Evolutionary conservation across 2,113 vertebrate species (phyloP), one percentile per base, ranked within the genome.

Genomic region (Neolamprologus cancellatus): DNA sequence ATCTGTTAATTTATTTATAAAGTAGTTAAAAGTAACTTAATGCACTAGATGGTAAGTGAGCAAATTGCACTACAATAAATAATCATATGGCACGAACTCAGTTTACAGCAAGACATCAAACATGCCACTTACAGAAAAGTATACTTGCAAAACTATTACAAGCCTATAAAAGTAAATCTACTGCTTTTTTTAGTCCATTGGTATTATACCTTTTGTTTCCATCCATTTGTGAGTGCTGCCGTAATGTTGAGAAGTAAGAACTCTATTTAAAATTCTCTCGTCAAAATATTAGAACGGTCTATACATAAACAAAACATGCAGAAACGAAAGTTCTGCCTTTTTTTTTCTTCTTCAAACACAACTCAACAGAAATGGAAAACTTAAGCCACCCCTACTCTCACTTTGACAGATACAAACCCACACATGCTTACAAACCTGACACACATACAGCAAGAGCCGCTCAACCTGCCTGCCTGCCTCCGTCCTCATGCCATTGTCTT

Each of bases 401-500:
- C 66, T 94, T 91, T 93, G 91, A 95, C 94, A 91, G 84, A 87
- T 83, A 87, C 82, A 91, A 87, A 90, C 90, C 84, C 66, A 89
- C 89, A 90, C 84, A 79, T 52, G 28, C 84, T 17, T 76, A 25
- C 80, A 61, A 87, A 57, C 82, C 88, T 84, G 76, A 84, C 85
- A 93, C 80, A 90, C 89, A 76, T 57, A 84, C 14, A 84, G 48
- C 30, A 84, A 88, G 84, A 89, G 81, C 78, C 23, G 78, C 85
- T 90, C 89, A 32, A 94, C 89, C 91, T 84, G 85, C 88, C 91
- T 83, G 83, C 90, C 81, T 88, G 91, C 88, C 83, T 92, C 90
- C 55, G 79, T 94, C 85, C 89, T 91, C 87, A 84, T 89, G 91
- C 86, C 83, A 89, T 92, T 93, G 92, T 91, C 94, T 95, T 95